phyloP scores from a whole-genome alignment of 2,888 invertebrate genomes.

The Sclerodermus sp. region DNA sequence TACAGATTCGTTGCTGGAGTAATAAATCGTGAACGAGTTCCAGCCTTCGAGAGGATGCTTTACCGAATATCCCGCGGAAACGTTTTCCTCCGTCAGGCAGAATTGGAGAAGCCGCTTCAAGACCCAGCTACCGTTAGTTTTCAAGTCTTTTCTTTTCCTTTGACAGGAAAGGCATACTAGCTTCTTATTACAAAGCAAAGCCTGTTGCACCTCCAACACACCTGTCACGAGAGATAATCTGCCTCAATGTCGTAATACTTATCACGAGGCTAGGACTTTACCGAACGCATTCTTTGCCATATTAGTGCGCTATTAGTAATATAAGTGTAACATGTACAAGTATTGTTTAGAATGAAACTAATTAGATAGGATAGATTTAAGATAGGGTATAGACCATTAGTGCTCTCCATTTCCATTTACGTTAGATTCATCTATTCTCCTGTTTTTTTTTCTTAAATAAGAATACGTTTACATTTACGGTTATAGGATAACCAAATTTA shows the following conservation, averaged over 20 bases:
- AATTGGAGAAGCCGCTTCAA: constrained; percentile 80
- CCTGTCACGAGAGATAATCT: background rate
- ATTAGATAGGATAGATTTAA: no score
- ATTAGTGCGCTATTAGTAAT: no score
- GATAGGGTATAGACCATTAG: no score
- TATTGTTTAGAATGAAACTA: no score
- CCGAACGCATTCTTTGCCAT: no score
- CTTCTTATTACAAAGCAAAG: background rate
- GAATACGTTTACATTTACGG: background rate
- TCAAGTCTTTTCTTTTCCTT: background rate
- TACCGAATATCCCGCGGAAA: constrained; percentile 93
- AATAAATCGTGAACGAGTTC: constrained; percentile 82
- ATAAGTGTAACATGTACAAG: no score
- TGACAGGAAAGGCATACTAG: background rate
- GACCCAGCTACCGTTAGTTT: constrained; percentile 78
- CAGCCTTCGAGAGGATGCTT: constrained; percentile 88
- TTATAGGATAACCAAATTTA: constrained; percentile 80
- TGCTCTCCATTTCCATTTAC: no score
- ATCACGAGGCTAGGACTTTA: no score
- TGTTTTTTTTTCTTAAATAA: no score
- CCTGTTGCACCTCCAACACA: background rate
- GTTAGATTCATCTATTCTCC: no score
- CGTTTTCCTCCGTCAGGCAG: constrained; percentile 84
- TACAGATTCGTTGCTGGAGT: constrained; percentile 89
- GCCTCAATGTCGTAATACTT: constrained; percentile 5